A percentile compares a stretch with the other conserved stretches of the same genome.
Conservation (phyloP, 2,797 vertebrate genomes). For the Cottoperca gobio region DNA sequence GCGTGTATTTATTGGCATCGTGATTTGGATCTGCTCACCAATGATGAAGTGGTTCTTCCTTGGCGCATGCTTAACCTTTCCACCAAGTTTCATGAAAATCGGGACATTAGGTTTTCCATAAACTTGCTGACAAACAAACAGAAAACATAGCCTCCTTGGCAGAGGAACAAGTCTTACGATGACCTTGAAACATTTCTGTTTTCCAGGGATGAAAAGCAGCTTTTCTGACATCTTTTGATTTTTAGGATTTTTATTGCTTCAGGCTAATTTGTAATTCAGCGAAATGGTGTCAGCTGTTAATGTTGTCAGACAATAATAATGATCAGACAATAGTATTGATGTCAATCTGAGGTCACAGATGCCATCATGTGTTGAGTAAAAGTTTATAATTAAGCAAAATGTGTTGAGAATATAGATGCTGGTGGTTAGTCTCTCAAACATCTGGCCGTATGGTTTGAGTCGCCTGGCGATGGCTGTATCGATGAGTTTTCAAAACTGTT, state of each 20-base stretch:
- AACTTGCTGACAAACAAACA: too few species aligned
- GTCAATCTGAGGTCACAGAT: too few species aligned
- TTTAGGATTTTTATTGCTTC: too few species aligned
- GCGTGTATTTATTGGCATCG: too few species aligned
- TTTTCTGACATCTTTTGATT: neutral
- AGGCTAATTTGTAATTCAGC: neutral
- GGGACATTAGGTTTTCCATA: too few species aligned
- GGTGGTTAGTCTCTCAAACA: neutral
- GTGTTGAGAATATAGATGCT: neutral
- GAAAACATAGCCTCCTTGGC: too few species aligned
- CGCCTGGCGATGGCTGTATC: neutral
- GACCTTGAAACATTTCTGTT: neutral
- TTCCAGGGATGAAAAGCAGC: neutral
- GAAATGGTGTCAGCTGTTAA: neutral
- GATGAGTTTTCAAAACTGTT: neutral
- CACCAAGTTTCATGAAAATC: too few species aligned
- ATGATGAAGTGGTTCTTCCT: too few species aligned
- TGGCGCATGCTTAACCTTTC: too few species aligned
- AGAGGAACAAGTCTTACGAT: too few species aligned
- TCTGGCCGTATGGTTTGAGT: neutral
- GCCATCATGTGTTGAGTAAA: neutral
- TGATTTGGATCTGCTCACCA: too few species aligned
- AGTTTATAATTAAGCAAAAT: neutral
- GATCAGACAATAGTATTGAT: neutral
- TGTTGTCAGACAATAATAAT: neutral